Evolutionary conservation across 2,888 invertebrate species (phyloP), one percentile per base, ranked within the genome.

Genomic region (Lymantria monacha): DNA sequence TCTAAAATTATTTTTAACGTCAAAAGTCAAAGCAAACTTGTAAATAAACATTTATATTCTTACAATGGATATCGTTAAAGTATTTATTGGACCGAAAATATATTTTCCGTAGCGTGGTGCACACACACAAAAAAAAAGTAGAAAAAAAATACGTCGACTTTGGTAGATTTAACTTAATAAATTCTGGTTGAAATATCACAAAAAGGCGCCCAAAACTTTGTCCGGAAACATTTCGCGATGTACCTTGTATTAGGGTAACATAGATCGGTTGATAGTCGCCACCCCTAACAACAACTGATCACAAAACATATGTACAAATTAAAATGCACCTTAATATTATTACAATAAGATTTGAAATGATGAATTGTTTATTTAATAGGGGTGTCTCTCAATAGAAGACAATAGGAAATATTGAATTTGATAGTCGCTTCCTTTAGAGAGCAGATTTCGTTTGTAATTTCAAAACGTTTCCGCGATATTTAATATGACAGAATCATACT

Each of bases 171-270:
- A 74, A 70, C 69, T 67, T 70, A 70, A 78, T 76, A 68, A 70
- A 66, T 72, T 76, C 70, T 70, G 70, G 74, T 61, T 60, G 70
- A 67, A 57, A 72, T 70, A 72, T 70, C 70, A 76, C 61, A 75
- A 69, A 68, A 57, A 50, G 46, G 50, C 51, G 36, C 53, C 44
- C 50, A 31, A n/a, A n/a, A 40, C 9, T 22, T 46, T 41, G 44
- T n/a, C 61, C 72, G 80, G 75, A 75, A 74, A 75, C 70, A 68
- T 75, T 78, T 73, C 68, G 68, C 74, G 73, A 72, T 77, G 76
- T 76, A 75, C 74, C 66, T 66, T 71, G 72, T 74, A 79, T 79
- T 71, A 69, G 68, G 71, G 72, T 75, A 71, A 73, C 73, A 69
- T 47, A 11, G 41, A 48, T 48, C 63, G 53, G 53, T 47, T 53